Base-by-base conservation (phyloP, 2,113 vertebrate genomes). In the Pavo muticus region DNA sequence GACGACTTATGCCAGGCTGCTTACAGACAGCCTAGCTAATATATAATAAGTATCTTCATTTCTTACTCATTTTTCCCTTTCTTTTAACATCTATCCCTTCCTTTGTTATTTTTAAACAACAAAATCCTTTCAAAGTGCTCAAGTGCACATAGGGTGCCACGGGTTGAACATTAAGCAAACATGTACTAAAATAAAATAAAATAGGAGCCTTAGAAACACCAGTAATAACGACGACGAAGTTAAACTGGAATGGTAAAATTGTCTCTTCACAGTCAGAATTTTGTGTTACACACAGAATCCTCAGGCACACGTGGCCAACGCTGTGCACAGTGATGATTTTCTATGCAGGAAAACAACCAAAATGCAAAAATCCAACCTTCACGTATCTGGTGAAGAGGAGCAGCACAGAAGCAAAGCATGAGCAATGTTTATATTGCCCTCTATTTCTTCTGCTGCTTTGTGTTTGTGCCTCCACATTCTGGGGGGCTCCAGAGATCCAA, bases 31-130 rank as follows among this genome's bases (percentile, higher is more conserved):
- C 11, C 60, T 57, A 65, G 60, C 45, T 75, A 18, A 77, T 75
- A 68, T 95, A 42, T 72, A 95, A 72, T 71, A 80, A 96, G 83
- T 85, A 90, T 92, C 65, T 88, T 37, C n/a, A 48, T 82, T 93
- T 92, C 44, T 59, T 84, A 30, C 20, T 79, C 74, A 45, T 3
- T 88, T 88, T 88, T 20, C n/a, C 32, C 29, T 60, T 91, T 70
- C 63, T 76, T 82, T 80, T 71, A 77, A 44, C 9, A 67, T 30
- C 60, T 65, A 14, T 30, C 18, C 29, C 10, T 78, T 78, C 29
- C 64, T 87, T 40, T 10, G 15, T 39, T n/a, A 39, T 42, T 80
- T 63, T 65, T n/a, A 52, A 37, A 20, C 21, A 23, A 24, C 39
- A 32, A 42, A 39, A 40, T 78, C 60, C 48, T 64, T 76, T 76